Evolutionary conservation across 1,140 invertebrate species (phyloP).

Genomic region (Thaumetopoea pityocampa): DNA sequence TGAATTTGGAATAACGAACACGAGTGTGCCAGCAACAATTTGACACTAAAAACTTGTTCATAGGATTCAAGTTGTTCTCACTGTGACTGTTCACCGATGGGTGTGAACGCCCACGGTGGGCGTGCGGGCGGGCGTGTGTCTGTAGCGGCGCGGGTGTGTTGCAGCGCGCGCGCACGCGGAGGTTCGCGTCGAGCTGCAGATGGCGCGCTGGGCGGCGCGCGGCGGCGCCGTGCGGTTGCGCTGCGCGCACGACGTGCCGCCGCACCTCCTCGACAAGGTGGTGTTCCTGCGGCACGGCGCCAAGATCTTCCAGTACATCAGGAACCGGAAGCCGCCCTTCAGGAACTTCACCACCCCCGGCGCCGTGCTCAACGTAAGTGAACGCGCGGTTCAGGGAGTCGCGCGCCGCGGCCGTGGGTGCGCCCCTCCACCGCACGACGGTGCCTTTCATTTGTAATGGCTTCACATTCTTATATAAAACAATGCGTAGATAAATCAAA

Average conservation of each 20-base stretch:
- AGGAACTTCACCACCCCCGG: constrained; percentile 80
- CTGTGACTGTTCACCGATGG: background rate
- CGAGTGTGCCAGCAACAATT: too few species aligned
- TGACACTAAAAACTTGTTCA: too few species aligned
- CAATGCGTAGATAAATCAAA: too few species aligned
- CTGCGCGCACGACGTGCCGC: constrained; percentile 79
- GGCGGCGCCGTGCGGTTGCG: constrained; percentile 75
- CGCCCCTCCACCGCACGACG: too few species aligned
- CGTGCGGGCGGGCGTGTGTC: background rate
- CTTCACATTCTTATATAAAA: too few species aligned
- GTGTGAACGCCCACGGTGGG: background rate
- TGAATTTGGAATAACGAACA: too few species aligned
- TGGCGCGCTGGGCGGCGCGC: constrained; percentile 65
- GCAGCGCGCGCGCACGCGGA: constrained; percentile 61
- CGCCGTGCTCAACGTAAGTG: constrained; percentile 85
- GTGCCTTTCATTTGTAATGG: too few species aligned
- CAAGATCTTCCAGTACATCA: constrained; percentile 88
- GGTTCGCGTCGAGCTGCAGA: constrained; percentile 65
- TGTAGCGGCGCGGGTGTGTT: constrained; percentile 16
- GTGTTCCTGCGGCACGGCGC: constrained; percentile 85
- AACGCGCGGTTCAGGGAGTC: too few species aligned
- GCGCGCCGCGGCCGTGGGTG: too few species aligned
- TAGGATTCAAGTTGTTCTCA: too few species aligned
- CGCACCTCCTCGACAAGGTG: constrained; percentile 80
- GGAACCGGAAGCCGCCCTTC: constrained; percentile 84